phyloP scores from a whole-genome alignment of 37 sponge, comb jelly and placozoan species.

The Cliona cf. orientalis region DNA sequence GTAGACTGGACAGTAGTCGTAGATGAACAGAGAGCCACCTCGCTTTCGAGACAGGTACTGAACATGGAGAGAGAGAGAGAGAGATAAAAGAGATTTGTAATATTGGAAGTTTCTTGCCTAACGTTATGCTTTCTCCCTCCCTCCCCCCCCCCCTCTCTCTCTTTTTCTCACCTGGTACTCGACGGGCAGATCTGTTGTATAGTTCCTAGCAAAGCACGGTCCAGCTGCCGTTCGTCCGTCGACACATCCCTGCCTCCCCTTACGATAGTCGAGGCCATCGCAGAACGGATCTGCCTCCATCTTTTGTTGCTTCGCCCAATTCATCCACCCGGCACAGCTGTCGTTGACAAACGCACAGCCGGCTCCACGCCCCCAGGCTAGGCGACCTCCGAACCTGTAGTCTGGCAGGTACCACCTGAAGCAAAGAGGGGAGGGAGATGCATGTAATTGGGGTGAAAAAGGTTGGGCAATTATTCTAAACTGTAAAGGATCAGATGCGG shows the following conservation, averaged over 20 bases:
- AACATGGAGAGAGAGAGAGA: slow-evolving; percentile 4
- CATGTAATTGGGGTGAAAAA: neutral
- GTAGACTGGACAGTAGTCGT: slow-evolving; percentile 61
- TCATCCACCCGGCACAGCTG: slow-evolving; percentile 64
- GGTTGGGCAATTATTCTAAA: too few species aligned
- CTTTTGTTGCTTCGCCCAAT: neutral
- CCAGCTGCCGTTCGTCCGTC: slow-evolving; percentile 24
- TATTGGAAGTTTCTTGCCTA: too few species aligned
- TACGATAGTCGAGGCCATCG: neutral
- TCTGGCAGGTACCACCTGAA: slow-evolving; percentile 75
- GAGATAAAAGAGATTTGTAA: neutral
- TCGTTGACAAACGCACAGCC: slow-evolving; percentile 76
- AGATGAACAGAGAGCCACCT: slow-evolving; percentile 1
- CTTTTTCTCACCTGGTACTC: slow-evolving; percentile 40
- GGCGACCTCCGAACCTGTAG: slow-evolving; percentile 39
- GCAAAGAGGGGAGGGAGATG: neutral
- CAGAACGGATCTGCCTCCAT: slow-evolving; percentile 42
- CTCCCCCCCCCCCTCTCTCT: neutral
- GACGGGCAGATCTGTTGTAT: slow-evolving; percentile 9
- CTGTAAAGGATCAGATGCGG: too few species aligned
- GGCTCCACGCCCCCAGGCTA: slow-evolving; percentile 52
- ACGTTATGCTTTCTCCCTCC: neutral
- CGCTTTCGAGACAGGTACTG: slow-evolving; percentile 26
- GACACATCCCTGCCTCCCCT: slow-evolving; percentile 21
- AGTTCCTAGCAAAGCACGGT: slow-evolving; percentile 45